Percentiles rank a stretch among this genome's conserved stretches.
Conservation (phyloP, 2,113 vertebrate genomes). For the Entelurus aequoreus region DNA sequence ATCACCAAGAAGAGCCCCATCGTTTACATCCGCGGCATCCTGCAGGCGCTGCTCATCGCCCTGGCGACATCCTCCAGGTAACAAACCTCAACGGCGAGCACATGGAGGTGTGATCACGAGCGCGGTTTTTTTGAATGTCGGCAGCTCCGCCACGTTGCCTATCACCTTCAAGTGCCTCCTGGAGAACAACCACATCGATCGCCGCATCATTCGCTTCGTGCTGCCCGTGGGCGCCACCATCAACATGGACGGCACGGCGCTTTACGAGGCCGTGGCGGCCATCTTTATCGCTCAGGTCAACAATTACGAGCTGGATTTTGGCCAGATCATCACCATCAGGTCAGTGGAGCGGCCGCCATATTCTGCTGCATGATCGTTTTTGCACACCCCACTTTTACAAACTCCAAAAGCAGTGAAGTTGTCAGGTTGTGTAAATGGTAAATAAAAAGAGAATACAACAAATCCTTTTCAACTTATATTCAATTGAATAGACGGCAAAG, state of each 20-base stretch:
- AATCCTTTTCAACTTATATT: no score
- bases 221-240: slow-evolving; percentile 94
- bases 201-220: slow-evolving; percentile 91
- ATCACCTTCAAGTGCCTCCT: slow-evolving; percentile 99
- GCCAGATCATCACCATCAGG: slow-evolving; percentile 98
- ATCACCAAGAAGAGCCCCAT: slow-evolving; percentile 98
- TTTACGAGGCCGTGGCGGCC: slow-evolving; percentile 93
- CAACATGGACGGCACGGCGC: slow-evolving; percentile 94
- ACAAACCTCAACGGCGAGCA: slow-evolving; percentile 2
- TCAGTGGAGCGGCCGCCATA: slow-evolving; percentile 42
- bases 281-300: slow-evolving; percentile 98
- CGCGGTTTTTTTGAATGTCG: not conserved
- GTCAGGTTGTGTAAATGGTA: no score
- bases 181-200: slow-evolving; percentile 96
- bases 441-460: no score
- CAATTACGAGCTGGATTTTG: slow-evolving; percentile 94
- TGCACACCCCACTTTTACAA: no score
- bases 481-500: no score
- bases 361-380: no score
- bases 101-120: no score
- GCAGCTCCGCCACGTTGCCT: slow-evolving; percentile 94
- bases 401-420: no score
- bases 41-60: slow-evolving; percentile 94
- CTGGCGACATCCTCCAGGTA: slow-evolving; percentile 97
- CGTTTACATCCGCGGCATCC: slow-evolving; percentile 93